Percentiles rank a stretch among this genome's conserved stretches.
Conservation (phyloP, 2,797 vertebrate species). For the Anniella stebbinsi region DNA sequence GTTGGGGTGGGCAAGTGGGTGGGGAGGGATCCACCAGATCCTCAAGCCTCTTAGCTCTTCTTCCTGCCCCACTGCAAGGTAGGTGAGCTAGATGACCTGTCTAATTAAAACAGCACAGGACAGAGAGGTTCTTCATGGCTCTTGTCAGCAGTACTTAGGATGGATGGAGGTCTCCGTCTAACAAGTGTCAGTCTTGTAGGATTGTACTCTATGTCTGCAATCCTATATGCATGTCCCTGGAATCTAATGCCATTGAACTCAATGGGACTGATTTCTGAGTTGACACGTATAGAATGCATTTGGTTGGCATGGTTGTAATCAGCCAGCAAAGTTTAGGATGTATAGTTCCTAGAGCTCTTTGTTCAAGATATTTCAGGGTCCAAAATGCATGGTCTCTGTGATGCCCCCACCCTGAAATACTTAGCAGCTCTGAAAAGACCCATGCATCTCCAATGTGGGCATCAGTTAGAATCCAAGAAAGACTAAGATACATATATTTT, state of each 20-base stretch:
- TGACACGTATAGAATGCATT: background rate
- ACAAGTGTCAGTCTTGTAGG: too few relatives aligned
- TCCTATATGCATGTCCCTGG: background rate
- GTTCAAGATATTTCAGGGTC: background rate
- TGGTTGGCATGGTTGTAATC: background rate
- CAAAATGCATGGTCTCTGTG: background rate
- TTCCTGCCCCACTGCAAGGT: too few relatives aligned
- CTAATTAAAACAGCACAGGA: too few relatives aligned
- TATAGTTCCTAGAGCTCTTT: background rate
- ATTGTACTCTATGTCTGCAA: too few relatives aligned
- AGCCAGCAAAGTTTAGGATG: background rate
- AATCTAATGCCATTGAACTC: background rate
- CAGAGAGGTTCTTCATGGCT: too few relatives aligned
- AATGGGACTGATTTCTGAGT: background rate
- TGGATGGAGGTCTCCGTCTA: too few relatives aligned
- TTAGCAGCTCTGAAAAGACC: background rate
- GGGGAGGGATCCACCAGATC: too few relatives aligned
- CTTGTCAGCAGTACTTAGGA: too few relatives aligned
- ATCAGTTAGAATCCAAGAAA: background rate
- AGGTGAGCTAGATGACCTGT: too few relatives aligned
- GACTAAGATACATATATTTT: background rate
- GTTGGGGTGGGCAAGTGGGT: too few relatives aligned
- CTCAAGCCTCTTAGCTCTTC: too few relatives aligned
- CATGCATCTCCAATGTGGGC: background rate
- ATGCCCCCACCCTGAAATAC: background rate